A percentile compares a stretch with the other conserved stretches of the same genome.
These are phyloP conservation scores for Chionodraco myersi DNA, from an alignment of 2,113 vertebrate species.

Conservation along the genomic window DNA sequence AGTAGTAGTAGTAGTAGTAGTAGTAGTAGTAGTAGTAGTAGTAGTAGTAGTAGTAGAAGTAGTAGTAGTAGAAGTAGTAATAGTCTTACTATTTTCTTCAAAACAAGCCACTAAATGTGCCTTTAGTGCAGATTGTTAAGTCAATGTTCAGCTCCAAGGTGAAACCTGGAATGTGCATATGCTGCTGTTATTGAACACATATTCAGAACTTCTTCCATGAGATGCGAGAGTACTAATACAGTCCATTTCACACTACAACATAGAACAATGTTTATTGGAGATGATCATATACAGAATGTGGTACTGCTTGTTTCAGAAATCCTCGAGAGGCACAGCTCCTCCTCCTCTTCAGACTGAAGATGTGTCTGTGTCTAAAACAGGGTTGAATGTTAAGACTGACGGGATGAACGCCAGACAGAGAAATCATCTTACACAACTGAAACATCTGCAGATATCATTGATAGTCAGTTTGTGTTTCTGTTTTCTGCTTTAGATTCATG, in stretches of 20 bases:
- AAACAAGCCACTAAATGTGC: neutral
- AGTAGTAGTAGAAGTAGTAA: no score
- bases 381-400: neutral
- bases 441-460: neutral
- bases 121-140: neutral
- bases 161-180: neutral
- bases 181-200: no score
- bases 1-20: no score
- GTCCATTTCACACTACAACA: constrained; percentile 4
- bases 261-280: neutral
- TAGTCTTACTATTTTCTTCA: neutral
- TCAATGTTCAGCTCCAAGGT: neutral
- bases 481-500: neutral
- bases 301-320: neutral
- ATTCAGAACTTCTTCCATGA: neutral
- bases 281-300: constrained; percentile 2
- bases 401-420: neutral
- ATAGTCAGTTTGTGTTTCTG: neutral
- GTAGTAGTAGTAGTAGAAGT: no score
- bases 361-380: neutral
- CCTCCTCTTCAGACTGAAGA: neutral
- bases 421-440: neutral
- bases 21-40: no score
- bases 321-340: neutral
- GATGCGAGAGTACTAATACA: neutral